Evolutionary conservation across 92 coral and sea anemone genomes (phyloP), one percentile per base, ranked within the genome.

Genomic region (Anthopleura xanthogrammica): DNA sequence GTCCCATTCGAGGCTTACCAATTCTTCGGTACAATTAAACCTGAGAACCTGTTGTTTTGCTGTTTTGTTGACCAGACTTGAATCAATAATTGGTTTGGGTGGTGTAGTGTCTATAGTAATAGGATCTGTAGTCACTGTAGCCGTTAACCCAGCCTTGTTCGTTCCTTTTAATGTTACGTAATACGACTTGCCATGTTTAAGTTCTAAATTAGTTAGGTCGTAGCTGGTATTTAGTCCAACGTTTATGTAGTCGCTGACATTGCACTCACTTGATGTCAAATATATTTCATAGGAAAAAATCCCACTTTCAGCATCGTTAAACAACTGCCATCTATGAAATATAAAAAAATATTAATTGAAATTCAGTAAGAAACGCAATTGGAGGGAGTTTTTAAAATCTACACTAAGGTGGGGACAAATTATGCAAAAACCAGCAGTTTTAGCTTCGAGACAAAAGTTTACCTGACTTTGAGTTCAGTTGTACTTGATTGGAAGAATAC

Each of bases 241-340:
- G 62, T 72, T 42, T 56, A 70, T 78, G 52, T 87, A 91, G 29
- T 76, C 52, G 20, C 56, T 80, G 17, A 88, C 60, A 12, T 87
- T 90, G 86, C 98, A 94, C 29, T 92, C 85, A 9, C 85, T 88
- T 3, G 91, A 87, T 20, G 73, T 54, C 17, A 81, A 62, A 0
- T 98, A 97, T 7, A 94, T 86, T 60, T 92, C 92, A 46, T 92
- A 97, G 2, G 72, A 64, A 13, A 68, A 84, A 16, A 97, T 86
- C 22, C 92, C 92, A 76, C 95, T 90, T 72, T 97, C 98, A 12
- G 87, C 78, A 65, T 97, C 99, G 41, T 83, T 54, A 83, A 97
- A 97, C 6, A 86, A 80, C 4, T 56, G 71, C 99, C 97, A 97
- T n/a, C 99, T 97, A 76, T 57, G 12, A 80, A 43, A 62, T 17